A percentile compares a stretch with the other conserved stretches of the same genome.
phyloP scores from a whole-genome alignment of 2,888 invertebrate species.

The Blastobasis adustella region DNA sequence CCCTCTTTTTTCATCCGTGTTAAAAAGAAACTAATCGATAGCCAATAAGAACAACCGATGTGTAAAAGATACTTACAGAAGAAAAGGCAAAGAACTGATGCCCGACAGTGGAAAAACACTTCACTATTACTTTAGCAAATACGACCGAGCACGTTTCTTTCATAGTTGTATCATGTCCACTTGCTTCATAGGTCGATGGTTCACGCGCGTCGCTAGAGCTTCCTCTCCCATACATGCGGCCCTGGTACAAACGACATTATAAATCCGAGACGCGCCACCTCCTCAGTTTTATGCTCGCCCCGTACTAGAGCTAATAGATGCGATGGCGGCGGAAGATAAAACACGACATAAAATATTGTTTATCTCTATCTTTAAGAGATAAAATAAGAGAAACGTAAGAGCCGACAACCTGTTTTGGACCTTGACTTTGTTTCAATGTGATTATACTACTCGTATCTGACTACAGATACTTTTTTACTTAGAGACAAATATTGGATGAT shows the following conservation, averaged over 20 bases:
- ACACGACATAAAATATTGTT: conserved; percentile 25
- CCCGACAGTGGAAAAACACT: no score
- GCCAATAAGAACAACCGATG: no score
- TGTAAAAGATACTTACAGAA: no score
- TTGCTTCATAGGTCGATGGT: no score
- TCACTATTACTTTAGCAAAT: no score
- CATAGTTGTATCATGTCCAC: no score
- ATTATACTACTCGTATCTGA: conserved; percentile 30
- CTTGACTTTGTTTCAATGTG: conserved; percentile 39
- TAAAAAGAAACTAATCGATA: no score
- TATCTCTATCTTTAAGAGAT: conserved; percentile 22
- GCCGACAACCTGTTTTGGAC: conserved; percentile 12
- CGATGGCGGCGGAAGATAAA: conserved; percentile 34
- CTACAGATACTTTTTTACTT: conserved; percentile 12
- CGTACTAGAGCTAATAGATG: conserved; percentile 38
- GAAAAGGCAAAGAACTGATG: no score
- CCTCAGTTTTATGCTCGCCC: conserved; percentile 47
- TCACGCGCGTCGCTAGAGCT: no score
- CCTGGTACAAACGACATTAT: conserved; percentile 39
- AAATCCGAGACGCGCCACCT: conserved; percentile 36
- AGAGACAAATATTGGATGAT: no score
- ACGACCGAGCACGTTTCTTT: no score
- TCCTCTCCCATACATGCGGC: conserved; percentile 7
- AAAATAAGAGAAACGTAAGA: conserved; percentile 28
- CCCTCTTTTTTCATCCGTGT: no score